Evolutionary conservation across 1,140 invertebrate species (phyloP), one percentile per base, ranked within the genome.

Genomic region (Mercenaria mercenaria): DNA sequence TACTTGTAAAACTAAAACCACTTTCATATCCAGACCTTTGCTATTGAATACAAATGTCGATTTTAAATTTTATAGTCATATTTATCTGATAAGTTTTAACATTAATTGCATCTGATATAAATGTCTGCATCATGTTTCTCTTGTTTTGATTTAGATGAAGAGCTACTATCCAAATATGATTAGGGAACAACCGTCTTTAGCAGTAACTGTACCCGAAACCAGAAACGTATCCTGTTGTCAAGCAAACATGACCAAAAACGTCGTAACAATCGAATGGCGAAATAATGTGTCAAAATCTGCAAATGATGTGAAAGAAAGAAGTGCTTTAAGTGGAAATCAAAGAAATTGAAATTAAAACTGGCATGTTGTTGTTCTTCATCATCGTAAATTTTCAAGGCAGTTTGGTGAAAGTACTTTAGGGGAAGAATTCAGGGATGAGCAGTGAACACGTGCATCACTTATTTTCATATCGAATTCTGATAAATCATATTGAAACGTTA

Each of bases 151-250:
- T 32, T 79, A 94, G 93, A 94, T 94, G 93, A 94, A 92, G 72
- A 93, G 92, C 52, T 94, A 92, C 77, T 91, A 93, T 43, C 93
- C 91, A 18, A 89, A 92, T 52, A 93, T 93, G 93, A 88, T 93
- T 37, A 67, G 92, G 52, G 91, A 88, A 85, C 90, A 76, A n/a
- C 84, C n/a, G 80, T 88, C 64, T 64, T 29, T 64, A 15, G 26
- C 15, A 26, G 59, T 8, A 29, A 26, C 59, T 29, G 59, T 20
- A 29, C 10, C n/a, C n/a, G 59, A 64, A 10, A n/a, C n/a, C 59
- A 20, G 10, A n/a, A 64, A 26, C 29, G 20, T 64, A 64, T 64
- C 59, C 59, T 64, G n/a, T n/a, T 8, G 59, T 64, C 59, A 26
- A 1, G 59, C 59, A 1, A 64, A 64, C 26, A 64, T 64, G 59